These are phyloP conservation scores for Hippocampus kuda DNA, from an alignment of 2,797 vertebrate genomes.

Conservation along the genomic window DNA sequence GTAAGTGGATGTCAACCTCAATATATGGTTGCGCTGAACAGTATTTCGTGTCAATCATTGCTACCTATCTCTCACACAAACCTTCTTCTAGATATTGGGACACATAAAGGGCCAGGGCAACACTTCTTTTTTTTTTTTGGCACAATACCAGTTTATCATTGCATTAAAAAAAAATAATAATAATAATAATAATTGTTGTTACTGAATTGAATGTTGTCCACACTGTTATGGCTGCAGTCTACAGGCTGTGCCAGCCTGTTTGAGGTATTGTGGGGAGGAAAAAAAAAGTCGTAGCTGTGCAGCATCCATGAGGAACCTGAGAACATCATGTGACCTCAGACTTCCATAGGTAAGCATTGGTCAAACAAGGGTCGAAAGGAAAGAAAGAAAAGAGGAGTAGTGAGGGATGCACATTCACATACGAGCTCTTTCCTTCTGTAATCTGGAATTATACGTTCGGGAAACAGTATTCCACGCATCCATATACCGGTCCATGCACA, in stretches of 20 bases:
- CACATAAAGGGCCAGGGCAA: background rate
- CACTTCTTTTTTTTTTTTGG: conserved; percentile 1
- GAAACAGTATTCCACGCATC: conserved; percentile 96
- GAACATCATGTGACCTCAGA: conserved; percentile 14
- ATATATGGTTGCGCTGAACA: background rate
- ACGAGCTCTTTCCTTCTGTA: conserved; percentile 87
- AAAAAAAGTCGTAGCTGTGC: background rate
- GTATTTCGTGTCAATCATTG: background rate
- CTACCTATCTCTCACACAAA: background rate
- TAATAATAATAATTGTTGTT: conserved; percentile 18
- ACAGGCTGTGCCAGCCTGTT: conserved; percentile 30
- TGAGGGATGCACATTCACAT: conserved; percentile 65
- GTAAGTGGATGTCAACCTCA: background rate
- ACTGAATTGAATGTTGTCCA: conserved; percentile 30
- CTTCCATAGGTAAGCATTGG: conserved; percentile 14
- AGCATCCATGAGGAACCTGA: conserved; percentile 9
- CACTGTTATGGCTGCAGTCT: conserved; percentile 34
- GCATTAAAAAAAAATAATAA: conserved; percentile 15
- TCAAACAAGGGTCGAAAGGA: background rate
- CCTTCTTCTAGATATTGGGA: background rate
- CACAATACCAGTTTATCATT: conserved; percentile 14
- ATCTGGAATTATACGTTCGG: conserved; percentile 85
- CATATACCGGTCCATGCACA: conserved; percentile 99
- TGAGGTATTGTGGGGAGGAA: conserved; percentile 21
- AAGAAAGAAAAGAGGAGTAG: background rate